A percentile compares a stretch with the other conserved stretches of the same genome.
These are phyloP conservation scores for Clepsis dumicolana DNA, from an alignment of 2,888 invertebrate genomes.

Conservation along the genomic window DNA sequence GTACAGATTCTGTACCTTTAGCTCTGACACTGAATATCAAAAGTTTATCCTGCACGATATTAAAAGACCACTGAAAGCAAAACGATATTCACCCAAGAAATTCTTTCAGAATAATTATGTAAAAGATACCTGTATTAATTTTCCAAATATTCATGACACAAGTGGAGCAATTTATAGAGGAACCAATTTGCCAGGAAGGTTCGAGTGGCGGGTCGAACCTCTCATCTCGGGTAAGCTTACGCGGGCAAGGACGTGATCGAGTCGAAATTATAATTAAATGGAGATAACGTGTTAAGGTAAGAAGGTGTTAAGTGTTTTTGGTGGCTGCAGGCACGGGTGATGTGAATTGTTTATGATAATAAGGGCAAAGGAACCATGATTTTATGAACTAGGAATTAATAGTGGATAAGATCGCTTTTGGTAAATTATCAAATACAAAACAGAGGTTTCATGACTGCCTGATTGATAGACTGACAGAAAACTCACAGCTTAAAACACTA, in stretches of 20 bases:
- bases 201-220: constrained; percentile 25
- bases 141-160: neutral
- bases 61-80: no score
- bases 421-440: no score
- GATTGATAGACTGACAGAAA: no score
- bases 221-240: constrained; percentile 11
- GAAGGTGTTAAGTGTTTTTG: neutral
- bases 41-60: no score
- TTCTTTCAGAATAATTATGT: neutral
- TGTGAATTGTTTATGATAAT: no score
- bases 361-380: no score
- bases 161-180: constrained; percentile 2
- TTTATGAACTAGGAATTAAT: no score
- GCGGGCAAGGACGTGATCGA: constrained; percentile 12
- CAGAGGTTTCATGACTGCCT: no score
- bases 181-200: constrained; percentile 23
- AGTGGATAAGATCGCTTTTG: no score
- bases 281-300: neutral
- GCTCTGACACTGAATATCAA: no score
- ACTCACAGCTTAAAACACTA: no score
- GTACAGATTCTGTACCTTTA: no score
- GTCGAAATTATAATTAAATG: constrained; percentile 17
- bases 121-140: neutral
- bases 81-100: neutral
- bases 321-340: neutral